Percentiles rank a stretch among this genome's conserved stretches.
These are phyloP conservation scores for Mesorhabditis sp. DNA, from an alignment of 2,888 invertebrate genomes.

Conservation along the genomic window DNA sequence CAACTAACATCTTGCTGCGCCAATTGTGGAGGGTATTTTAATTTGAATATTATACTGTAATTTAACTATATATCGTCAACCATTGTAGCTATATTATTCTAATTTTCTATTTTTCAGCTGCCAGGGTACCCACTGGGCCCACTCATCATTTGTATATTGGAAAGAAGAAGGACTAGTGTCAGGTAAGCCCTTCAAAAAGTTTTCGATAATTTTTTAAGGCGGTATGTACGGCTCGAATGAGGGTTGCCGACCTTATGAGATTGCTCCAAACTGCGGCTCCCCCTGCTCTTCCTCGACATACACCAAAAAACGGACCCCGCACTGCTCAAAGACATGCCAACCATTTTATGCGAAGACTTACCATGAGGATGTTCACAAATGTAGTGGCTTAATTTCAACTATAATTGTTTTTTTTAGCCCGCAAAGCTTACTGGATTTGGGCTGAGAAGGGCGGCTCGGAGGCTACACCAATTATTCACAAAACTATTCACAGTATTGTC, in stretches of 20 bases:
- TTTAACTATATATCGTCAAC: not conserved
- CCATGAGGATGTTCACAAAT: not conserved
- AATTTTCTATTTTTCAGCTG: not conserved
- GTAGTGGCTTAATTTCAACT: constrained; percentile 1
- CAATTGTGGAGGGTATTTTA: constrained; percentile 6
- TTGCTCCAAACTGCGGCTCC: constrained; percentile 1
- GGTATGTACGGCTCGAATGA: constrained; percentile 8
- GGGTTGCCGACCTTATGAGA: constrained; percentile 6
- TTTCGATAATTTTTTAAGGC: constrained; percentile 4
- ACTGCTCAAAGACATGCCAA: not conserved
- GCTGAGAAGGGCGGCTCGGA: constrained; percentile 3
- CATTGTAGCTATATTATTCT: not conserved
- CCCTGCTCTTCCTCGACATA: constrained; percentile 7
- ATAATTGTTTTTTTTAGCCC: not conserved
- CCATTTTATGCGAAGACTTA: constrained; percentile 1
- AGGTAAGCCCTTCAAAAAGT: not conserved
- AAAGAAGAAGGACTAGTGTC: not conserved
- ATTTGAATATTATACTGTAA: not conserved
- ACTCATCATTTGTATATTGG: not conserved
- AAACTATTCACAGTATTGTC: not conserved
- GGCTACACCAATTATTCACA: constrained; percentile 1
- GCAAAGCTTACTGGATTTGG: constrained; percentile 4
- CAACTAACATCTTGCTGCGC: not conserved
- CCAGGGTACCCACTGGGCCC: constrained; percentile 5
- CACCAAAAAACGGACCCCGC: not conserved